Evolutionary conservation across 1,140 invertebrate genomes (phyloP).

Genomic region (Halictus rubicundus): DNA sequence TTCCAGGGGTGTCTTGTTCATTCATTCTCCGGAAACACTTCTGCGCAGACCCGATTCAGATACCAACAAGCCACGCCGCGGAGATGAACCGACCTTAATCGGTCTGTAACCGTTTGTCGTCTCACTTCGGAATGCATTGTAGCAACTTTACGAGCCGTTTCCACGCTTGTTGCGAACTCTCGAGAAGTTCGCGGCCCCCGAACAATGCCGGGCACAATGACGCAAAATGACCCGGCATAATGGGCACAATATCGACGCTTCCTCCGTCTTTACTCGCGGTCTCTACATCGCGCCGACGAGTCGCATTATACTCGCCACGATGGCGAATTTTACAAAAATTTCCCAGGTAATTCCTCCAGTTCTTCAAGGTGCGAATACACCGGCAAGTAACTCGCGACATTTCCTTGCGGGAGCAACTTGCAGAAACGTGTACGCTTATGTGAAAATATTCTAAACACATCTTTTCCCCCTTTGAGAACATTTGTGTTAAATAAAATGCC

Average conservation of each 20-base stretch:
- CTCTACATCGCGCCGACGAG: background rate
- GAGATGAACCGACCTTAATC: slow-evolving; percentile 50
- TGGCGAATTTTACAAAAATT: too few relatives aligned
- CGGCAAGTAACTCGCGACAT: too few relatives aligned
- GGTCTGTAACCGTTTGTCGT: slow-evolving; percentile 50
- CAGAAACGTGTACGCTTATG: too few relatives aligned
- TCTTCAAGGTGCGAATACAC: too few relatives aligned
- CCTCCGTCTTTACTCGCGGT: background rate
- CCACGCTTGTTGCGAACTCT: slow-evolving; percentile 45
- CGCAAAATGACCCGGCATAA: slow-evolving; percentile 54
- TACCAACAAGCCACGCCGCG: slow-evolving; percentile 43
- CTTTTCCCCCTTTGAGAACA: too few relatives aligned
- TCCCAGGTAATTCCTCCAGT: too few relatives aligned
- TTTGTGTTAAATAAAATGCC: too few relatives aligned
- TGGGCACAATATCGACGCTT: slow-evolving; percentile 26
- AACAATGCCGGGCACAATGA: slow-evolving; percentile 37
- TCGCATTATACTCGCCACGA: too few relatives aligned
- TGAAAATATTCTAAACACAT: too few relatives aligned
- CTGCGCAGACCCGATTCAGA: slow-evolving; percentile 72
- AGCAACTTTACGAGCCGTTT: slow-evolving; percentile 29
- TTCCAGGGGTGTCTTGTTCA: slow-evolving; percentile 63
- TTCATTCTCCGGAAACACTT: slow-evolving; percentile 76
- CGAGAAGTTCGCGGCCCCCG: slow-evolving; percentile 21
- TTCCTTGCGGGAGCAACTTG: too few relatives aligned
- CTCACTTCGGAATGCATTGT: slow-evolving; percentile 29